Evolutionary conservation across 1,140 invertebrate species (phyloP).

Genomic region (Lepidotrigona ventralis): DNA sequence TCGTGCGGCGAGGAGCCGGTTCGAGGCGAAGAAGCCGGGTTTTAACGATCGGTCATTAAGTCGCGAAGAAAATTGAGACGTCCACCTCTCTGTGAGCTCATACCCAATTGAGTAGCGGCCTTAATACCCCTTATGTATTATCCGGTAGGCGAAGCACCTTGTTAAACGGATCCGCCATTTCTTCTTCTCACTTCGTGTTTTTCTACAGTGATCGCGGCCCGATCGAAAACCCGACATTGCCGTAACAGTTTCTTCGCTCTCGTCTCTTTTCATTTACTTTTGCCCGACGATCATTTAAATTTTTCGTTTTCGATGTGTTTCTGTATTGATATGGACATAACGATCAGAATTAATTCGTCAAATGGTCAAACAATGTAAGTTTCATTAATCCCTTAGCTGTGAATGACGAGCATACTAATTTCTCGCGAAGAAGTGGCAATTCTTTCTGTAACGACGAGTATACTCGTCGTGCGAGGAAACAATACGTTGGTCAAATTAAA

Average conservation of each 20-base stretch:
- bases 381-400: too few relatives aligned
- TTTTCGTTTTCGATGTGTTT: neutral
- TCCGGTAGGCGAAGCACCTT: constrained; percentile 65
- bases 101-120: constrained; percentile 70
- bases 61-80: constrained; percentile 76
- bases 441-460: too few relatives aligned
- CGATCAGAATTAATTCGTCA: too few relatives aligned
- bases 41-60: constrained; percentile 77
- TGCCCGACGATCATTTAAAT: neutral
- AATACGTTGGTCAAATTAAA: too few relatives aligned
- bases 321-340: too few relatives aligned
- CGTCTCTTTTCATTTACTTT: neutral
- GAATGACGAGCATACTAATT: too few relatives aligned
- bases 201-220: constrained; percentile 36
- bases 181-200: constrained; percentile 54
- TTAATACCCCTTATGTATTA: constrained; percentile 73
- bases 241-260: constrained; percentile 18
- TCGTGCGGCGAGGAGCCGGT: constrained; percentile 65
- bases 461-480: too few relatives aligned
- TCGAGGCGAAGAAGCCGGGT: constrained; percentile 67
- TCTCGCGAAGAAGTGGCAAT: too few relatives aligned
- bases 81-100: constrained; percentile 69
- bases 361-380: too few relatives aligned
- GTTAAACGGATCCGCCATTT: constrained; percentile 57
- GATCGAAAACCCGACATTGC: constrained; percentile 43